Evolutionary conservation across 2,888 invertebrate species (phyloP), one percentile per base, ranked within the genome.

Genomic region (Hedya salicella): DNA sequence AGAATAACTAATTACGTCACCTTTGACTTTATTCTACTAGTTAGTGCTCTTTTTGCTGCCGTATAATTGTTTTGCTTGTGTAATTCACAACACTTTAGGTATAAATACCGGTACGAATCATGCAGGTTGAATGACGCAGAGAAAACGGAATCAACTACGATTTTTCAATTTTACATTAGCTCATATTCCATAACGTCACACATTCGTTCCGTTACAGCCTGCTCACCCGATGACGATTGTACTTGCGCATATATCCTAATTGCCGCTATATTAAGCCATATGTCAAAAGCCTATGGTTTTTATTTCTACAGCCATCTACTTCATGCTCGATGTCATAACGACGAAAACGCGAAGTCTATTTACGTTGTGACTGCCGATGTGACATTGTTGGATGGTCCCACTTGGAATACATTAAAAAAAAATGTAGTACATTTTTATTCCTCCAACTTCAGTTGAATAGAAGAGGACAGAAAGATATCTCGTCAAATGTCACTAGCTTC

Each of bases 361-460:
- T 82, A 79, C 78, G 82, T 80, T 73, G 74, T 71, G 62, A 77
- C 80, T 82, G 80, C 78, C 72, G 67, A 69, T 73, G 75, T 79
- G 80, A 81, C 80, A 82, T 78, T 80, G 77, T 73, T 75, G 73
- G 71, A 69, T 69, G 71, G 57, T 65, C 67, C 76, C 56, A 81
- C 80, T 32, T 36, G 17, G 17, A 40, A 19, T 19, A n/a, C 1
- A 21, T 11, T 14, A n/a, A 39, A 11, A 16, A 11, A 16, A 25
- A 14, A 19, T 25, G 8, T 13, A 49, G 36, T 21, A 9, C 36
- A 39, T 11, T 46, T 21, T 39, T 49, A 25, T 60, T 54, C 32
- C n/a, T 40, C 19, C 42, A 11, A 21, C 1, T 49, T 14, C n/a
- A 42, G 14, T 40, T 2, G 32, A 49, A 48, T 9, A 9, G 66